phyloP scores from a whole-genome alignment of 2,797 vertebrate species.

The Psittacula echo region DNA sequence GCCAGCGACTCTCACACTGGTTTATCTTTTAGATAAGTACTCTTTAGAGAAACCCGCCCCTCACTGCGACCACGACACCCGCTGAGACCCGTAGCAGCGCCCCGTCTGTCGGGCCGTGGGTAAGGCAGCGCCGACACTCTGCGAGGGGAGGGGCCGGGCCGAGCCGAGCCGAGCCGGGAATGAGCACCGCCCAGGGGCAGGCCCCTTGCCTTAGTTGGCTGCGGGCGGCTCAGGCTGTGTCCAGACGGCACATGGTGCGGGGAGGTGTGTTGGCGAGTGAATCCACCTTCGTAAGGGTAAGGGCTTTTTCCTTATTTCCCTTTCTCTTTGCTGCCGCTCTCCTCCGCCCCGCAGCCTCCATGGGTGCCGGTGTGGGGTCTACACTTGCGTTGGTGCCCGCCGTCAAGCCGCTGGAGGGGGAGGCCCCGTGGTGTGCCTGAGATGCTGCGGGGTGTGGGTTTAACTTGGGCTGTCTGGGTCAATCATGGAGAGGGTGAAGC shows the following conservation, averaged over 20 bases:
- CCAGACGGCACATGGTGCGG: neutral
- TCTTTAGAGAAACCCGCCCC: neutral
- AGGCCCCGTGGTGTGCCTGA: neutral
- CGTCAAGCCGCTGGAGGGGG: neutral
- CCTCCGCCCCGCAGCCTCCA: neutral
- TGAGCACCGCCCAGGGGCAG: neutral
- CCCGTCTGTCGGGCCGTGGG: rapidly evolving
- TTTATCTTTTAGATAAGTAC: neutral
- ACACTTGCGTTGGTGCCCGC: neutral
- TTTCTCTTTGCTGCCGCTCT: rapidly evolving
- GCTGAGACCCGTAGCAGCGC: neutral
- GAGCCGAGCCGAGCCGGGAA: too few relatives aligned
- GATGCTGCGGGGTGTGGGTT: too few relatives aligned
- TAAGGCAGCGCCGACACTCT: too few relatives aligned
- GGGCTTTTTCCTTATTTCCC: rapidly evolving
- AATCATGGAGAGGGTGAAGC: neutral
- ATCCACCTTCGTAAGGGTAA: too few relatives aligned
- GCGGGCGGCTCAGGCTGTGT: too few relatives aligned
- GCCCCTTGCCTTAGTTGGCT: neutral
- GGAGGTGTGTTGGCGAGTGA: too few relatives aligned
- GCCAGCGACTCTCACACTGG: neutral
- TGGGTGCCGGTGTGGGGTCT: neutral
- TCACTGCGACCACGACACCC: neutral
- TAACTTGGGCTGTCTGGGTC: too few relatives aligned
- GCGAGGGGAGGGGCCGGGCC: neutral